Evolutionary conservation across 2,113 vertebrate species (phyloP).

Genomic region (Eonycteris spelaea): DNA sequence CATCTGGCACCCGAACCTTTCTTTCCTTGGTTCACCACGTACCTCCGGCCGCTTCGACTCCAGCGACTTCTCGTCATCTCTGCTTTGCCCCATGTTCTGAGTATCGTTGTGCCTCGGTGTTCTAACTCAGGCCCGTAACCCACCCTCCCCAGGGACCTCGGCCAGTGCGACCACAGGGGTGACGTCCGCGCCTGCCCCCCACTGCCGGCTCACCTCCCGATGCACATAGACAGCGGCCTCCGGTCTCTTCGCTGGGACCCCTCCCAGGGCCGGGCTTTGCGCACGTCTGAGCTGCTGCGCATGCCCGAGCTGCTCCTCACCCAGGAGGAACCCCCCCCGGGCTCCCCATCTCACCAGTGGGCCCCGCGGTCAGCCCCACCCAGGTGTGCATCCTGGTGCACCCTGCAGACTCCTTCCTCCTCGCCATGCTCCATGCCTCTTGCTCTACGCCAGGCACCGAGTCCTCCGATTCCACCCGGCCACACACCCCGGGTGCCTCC

Average conservation of each 20-base stretch:
- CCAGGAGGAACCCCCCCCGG: neutral
- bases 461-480: neutral
- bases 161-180: neutral
- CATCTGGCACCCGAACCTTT: fast-evolving
- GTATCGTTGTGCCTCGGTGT: fast-evolving
- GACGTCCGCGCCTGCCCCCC: neutral
- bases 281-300: fast-evolving
- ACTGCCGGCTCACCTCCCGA: neutral
- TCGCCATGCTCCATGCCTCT: neutral
- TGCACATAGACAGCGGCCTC: neutral
- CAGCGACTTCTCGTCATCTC: too few species aligned
- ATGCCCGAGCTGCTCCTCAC: fast-evolving
- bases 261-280: neutral
- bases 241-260: neutral
- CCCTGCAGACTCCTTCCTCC: neutral
- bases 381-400: fast-evolving
- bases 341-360: too few species aligned
- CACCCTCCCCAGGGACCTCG: neutral
- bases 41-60: neutral
- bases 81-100: neutral
- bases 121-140: neutral
- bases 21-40: neutral
- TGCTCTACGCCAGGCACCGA: fast-evolving
- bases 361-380: neutral
- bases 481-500: fast-evolving